Base-by-base conservation (phyloP, 37 sponge, comb jelly and placozoan species). In the Spongilla lacustris region DNA sequence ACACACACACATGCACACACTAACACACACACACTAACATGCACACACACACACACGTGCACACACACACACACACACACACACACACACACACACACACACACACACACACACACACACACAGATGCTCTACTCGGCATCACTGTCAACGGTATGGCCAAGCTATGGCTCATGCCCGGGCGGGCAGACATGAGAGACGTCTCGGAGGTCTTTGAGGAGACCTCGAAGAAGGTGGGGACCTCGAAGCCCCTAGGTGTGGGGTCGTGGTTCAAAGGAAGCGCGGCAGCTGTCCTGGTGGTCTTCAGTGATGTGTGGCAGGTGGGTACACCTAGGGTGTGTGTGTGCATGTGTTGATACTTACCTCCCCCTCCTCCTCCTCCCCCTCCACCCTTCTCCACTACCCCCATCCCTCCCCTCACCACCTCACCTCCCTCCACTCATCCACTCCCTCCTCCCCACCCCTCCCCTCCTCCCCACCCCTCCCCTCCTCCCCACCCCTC, bases 101-200 rank as follows among this genome's bases (percentile, higher is more conserved):
- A 66, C 34, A 28, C 9, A 11, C 71, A 28, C 4, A 28, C 71
- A 69, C 27, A 28, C 71, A 69, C 5, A 5, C 71, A 25, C 33
- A 22, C 36, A 86, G 94, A 94, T 73, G 90, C 90, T 27, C 75
- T 94, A 21, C 28, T 90, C 31, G 87, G 91, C 25, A 37, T 87
- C 34, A 84, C 91, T 12, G 88, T 90, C 67, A 88, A 94, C 70
- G 94, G 94, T 2, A 80, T 73, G 32, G 84, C 87, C 30, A 94
- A 94, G 85, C 66, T 82, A 2, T 94, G 94, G 94, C 69, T 87
- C 0, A 76, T 94, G 27, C 86, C 81, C 30, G 32, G 79, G 0
- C 24, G 83, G 1, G 37, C 19, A 36, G 86, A 91, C 26, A 86
- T 91, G 83, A 85, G 68, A 30, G 91, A 86, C 14, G 76, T 68